Base-by-base conservation (phyloP, 1,140 invertebrate species). In the Brachionus rotundiformis region DNA sequence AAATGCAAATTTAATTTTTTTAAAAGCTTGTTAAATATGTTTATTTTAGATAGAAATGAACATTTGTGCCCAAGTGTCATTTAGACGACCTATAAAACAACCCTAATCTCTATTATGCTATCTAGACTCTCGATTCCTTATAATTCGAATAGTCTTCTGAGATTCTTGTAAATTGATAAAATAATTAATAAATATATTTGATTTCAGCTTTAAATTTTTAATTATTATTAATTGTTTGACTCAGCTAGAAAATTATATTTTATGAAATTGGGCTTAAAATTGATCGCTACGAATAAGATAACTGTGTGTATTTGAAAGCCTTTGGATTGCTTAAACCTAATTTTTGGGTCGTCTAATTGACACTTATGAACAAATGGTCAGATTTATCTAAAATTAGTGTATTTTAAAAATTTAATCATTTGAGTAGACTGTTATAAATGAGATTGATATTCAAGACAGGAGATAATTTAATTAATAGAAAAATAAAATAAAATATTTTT, bases 1-100 rank as follows among this genome's bases (percentile, higher is more conserved):
- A 54, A 54, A 54, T 54, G 47, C 47, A 54, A 54, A 54, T 54
- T 54, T 54, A 23, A 54, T 54, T 54, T 54, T 49, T 54, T 54
- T 54, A 54, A 54, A 54, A 54, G 47, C 16, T 54, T 54, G 47
- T 19, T 54, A 54, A 49, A 54, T 54, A 54, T 54, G 19, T 54
- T 54, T 54, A 54, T 54, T 54, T 54, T 23, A 54, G 47, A 54
- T 54, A 54, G 47, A 6, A 16, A 54, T 54, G 47, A 54, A 54
- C 47, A 54, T 54, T 54, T 54, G 47, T 54, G 47, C 47, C 19
- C 47, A 19, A 19, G 47, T 54, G 47, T 54, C 47, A 54, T 54
- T 2, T 54, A 54, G 47, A 54, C 47, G 47, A 54, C 47, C 47
- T 54, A 54, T 19, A 54, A 54, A 39, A 54, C 2, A 23, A 54